Evolutionary conservation across 2,797 vertebrate species (phyloP).

Genomic region (Brachyrhaphis roseni): DNA sequence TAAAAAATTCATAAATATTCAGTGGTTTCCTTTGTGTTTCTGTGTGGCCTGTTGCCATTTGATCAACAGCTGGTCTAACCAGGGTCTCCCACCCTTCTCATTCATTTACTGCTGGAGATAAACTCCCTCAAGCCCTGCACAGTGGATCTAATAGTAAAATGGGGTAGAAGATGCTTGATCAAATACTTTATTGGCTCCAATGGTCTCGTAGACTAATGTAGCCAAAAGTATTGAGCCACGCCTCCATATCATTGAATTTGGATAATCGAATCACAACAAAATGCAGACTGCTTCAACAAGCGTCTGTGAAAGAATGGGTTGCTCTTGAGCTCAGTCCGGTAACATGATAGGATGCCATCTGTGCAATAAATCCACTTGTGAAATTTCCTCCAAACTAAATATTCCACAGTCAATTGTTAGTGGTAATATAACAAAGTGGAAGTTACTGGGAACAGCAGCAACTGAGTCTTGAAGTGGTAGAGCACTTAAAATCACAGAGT

Average conservation of each 20-base stretch:
- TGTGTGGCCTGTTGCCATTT: background rate
- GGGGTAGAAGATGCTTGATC: background rate
- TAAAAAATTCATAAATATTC: background rate
- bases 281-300: background rate
- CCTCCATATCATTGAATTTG: background rate
- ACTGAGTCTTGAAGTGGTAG: background rate
- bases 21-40: background rate
- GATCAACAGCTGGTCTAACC: background rate
- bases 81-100: background rate
- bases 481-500: constrained; percentile 33
- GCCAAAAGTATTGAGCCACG: background rate
- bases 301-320: background rate
- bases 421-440: constrained; percentile 1
- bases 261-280: background rate
- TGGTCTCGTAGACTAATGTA: background rate
- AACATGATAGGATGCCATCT: constrained; percentile 2
- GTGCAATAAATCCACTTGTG: background rate
- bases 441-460: background rate
- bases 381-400: constrained; percentile 1
- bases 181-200: background rate
- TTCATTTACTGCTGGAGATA: background rate
- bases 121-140: background rate
- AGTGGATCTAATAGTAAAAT: background rate
- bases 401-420: background rate
- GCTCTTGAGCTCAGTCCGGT: background rate